Evolutionary conservation across 2,113 vertebrate genomes (phyloP).

Genomic region (Phainopepla nitens): DNA sequence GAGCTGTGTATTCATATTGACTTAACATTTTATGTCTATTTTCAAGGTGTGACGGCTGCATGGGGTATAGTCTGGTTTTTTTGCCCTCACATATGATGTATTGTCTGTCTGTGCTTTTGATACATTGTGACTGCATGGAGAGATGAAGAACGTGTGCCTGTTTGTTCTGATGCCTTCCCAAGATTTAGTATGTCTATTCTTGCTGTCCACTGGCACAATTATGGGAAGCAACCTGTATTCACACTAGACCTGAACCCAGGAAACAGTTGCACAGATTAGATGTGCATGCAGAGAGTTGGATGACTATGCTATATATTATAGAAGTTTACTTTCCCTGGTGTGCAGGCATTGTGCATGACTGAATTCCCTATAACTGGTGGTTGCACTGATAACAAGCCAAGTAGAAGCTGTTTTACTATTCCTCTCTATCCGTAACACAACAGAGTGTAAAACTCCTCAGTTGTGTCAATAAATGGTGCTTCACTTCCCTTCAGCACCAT

Average conservation of each 20-base stretch:
- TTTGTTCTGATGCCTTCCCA: slow-evolving; percentile 20
- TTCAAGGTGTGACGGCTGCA: slow-evolving; percentile 75
- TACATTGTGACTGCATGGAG: slow-evolving; percentile 23
- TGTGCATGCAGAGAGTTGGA: not conserved
- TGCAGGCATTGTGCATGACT: slow-evolving; percentile 14
- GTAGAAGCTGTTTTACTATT: slow-evolving; percentile 49
- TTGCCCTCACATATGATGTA: slow-evolving; percentile 56
- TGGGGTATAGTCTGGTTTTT: slow-evolving; percentile 65
- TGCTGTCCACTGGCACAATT: not conserved
- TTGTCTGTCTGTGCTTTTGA: slow-evolving; percentile 53
- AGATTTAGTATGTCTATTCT: not conserved
- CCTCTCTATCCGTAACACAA: slow-evolving; percentile 35
- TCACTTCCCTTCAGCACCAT: slow-evolving; percentile 46
- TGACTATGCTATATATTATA: not conserved
- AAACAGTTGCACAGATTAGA: not conserved
- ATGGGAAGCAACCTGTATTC: not conserved
- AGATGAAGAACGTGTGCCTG: slow-evolving; percentile 3
- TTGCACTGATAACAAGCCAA: slow-evolving; percentile 4
- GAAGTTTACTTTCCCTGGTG: not conserved
- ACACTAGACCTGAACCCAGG: not conserved
- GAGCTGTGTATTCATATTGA: slow-evolving; percentile 74
- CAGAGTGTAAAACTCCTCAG: slow-evolving; percentile 37
- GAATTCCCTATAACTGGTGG: slow-evolving; percentile 24
- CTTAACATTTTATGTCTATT: slow-evolving; percentile 74
- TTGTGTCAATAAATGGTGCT: slow-evolving; percentile 41